Evolutionary conservation across 2,797 vertebrate species (phyloP), one percentile per base, ranked within the genome.

Genomic region (Coilia nasus): DNA sequence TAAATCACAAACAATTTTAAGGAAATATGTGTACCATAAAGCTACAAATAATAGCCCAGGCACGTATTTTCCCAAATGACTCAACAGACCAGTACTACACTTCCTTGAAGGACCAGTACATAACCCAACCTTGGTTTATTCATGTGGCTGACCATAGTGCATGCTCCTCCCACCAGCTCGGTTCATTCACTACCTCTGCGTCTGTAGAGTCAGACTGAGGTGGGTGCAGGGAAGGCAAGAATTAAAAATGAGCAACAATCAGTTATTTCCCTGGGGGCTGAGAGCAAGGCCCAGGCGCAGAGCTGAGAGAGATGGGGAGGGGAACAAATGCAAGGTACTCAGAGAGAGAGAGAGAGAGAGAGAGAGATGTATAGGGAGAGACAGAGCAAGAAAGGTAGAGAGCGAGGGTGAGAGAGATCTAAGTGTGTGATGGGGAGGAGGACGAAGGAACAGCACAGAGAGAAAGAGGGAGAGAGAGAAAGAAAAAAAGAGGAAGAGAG

Each of bases 161-260:
- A 31, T 35, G 28, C 64, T 12, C 64, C 64, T 71, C 64, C 11
- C 31, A 35, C 3, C 67, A 17, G 12, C 28, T 2, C 11, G 17
- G 14, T 31, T 75, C 67, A 75, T 75, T 6, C 28, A 75, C 12
- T 17, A 12, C 15, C 15, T 7, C 12, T 75, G 4, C 17, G 60
- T 23, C 1, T 11, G 0, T 64, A 10, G n/a, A 64, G 60, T 23
- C 23, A 23, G n/a, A 64, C n/a, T 23, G n/a, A 35, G 28, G 64
- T 71, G 64, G 1, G 14, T 35, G 15, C 17, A 28, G 50, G 67
- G 64, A 28, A 71, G 15, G 62, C 31, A 35, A 28, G 67, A 75
- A 75, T 75, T 75, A 75, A 75, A 75, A 75, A 75, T 75, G 67
- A 75, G 67, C 31, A 31, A 31, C 64, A 14, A 71, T 71, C 64